phyloP scores from a whole-genome alignment of 2,888 invertebrate species.

The Myopa testacea region DNA sequence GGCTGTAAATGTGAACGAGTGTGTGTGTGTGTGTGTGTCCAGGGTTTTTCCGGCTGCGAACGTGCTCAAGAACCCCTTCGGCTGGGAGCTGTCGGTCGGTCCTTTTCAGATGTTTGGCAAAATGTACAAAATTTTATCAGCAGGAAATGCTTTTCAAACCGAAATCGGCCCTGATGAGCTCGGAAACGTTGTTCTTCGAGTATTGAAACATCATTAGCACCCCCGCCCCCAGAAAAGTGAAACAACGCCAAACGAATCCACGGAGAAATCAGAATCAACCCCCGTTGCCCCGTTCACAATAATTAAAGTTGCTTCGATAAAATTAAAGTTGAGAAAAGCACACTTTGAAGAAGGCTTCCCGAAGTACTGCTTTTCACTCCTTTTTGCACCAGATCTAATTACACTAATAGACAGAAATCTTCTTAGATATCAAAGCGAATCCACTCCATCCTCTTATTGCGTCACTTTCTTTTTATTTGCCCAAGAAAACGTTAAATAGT shows the following conservation, averaged over 20 bases:
- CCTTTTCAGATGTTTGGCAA: not conserved
- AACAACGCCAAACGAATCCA: too few relatives aligned
- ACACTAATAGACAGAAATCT: conserved; percentile 43
- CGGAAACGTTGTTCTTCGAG: conserved; percentile 8
- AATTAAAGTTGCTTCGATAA: not conserved
- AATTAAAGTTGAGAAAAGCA: not conserved
- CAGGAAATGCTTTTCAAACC: conserved; percentile 38
- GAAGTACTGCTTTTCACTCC: not conserved
- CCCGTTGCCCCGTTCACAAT: not conserved
- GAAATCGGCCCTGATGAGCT: conserved; percentile 25
- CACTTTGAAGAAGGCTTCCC: too few relatives aligned
- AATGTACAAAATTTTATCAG: conserved; percentile 39
- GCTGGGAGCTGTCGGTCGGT: conserved; percentile 43
- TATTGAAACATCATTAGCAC: conserved; percentile 36
- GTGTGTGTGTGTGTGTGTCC: conserved; percentile 25
- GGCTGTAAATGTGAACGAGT: conserved; percentile 28
- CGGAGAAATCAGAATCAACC: not conserved
- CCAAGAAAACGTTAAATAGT: conserved; percentile 38
- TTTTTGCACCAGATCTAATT: conserved; percentile 35
- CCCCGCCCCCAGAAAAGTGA: not conserved
- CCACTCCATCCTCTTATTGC: conserved; percentile 37
- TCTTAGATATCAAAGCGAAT: conserved; percentile 45
- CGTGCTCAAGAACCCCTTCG: conserved; percentile 47
- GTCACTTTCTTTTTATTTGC: conserved; percentile 40
- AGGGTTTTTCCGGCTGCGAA: conserved; percentile 41